Conservation (phyloP, 2,113 vertebrate genomes). For the Dipodomys stephensi region DNA sequence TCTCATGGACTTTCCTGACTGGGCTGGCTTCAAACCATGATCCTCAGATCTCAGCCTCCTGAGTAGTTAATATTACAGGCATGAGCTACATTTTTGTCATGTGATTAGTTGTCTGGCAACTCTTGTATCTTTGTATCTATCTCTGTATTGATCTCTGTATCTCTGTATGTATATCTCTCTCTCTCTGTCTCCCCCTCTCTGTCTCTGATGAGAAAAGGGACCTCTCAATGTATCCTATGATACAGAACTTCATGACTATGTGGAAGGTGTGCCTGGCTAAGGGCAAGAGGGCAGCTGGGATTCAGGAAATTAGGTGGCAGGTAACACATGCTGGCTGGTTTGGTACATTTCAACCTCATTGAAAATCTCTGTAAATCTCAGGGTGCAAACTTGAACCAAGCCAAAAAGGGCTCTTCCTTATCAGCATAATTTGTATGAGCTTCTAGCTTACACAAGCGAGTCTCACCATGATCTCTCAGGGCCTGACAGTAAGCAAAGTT, state of each 20-base stretch:
- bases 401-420: not conserved
- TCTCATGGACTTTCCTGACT: too few relatives aligned
- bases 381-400: not conserved
- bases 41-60: too few relatives aligned
- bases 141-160: too few relatives aligned
- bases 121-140: not conserved
- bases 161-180: too few relatives aligned
- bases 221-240: not conserved
- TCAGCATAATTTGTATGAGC: not conserved
- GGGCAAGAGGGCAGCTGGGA: not conserved
- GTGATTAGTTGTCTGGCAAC: not conserved
- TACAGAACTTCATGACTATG: not conserved
- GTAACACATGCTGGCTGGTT: not conserved
- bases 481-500: not conserved
- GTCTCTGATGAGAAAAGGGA: not conserved
- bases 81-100: not conserved
- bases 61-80: too few relatives aligned
- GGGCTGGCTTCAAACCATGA: too few relatives aligned
- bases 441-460: not conserved
- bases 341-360: too few relatives aligned
- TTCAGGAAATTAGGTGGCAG: not conserved
- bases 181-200: too few relatives aligned
- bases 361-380: not conserved
- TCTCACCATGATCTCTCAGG: too few relatives aligned
- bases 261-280: not conserved